These are phyloP conservation scores for Orgyia antiqua DNA, from an alignment of 2,888 invertebrate species.

Conservation along the genomic window DNA sequence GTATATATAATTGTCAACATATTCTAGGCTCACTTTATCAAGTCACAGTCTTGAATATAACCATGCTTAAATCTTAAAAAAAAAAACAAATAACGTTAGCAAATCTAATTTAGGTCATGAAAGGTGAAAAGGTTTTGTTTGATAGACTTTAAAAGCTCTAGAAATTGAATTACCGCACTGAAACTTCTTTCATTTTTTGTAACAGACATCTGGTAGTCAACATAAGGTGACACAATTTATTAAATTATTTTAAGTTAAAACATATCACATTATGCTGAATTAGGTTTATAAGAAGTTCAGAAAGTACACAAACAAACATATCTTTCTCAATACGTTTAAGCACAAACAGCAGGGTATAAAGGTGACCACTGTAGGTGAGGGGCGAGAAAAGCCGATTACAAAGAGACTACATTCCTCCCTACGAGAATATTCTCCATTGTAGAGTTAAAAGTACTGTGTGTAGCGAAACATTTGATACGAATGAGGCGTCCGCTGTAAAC, in stretches of 20 bases:
- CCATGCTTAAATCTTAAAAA: too few species aligned
- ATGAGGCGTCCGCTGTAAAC: slow-evolving; percentile 16
- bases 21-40: too few species aligned
- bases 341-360: slow-evolving; percentile 17
- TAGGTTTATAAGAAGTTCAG: slow-evolving; percentile 1
- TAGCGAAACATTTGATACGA: slow-evolving; percentile 31
- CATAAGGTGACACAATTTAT: not conserved
- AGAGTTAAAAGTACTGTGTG: slow-evolving; percentile 20
- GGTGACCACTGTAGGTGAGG: slow-evolving; percentile 33
- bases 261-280: slow-evolving; percentile 5
- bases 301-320: slow-evolving; percentile 2
- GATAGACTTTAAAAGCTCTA: slow-evolving; percentile 11
- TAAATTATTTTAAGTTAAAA: not conserved
- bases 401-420: slow-evolving; percentile 42
- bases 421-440: slow-evolving; percentile 47
- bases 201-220: slow-evolving; percentile 2
- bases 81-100: not conserved
- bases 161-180: slow-evolving; percentile 11
- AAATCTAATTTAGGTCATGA: not conserved
- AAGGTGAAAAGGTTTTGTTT: slow-evolving; percentile 1
- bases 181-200: slow-evolving; percentile 11
- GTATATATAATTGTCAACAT: too few species aligned
- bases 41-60: too few species aligned
- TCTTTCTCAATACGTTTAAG: slow-evolving; percentile 12
- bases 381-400: slow-evolving; percentile 65